phyloP scores from a whole-genome alignment of 2,113 vertebrate species.

The Trogon surrucura region DNA sequence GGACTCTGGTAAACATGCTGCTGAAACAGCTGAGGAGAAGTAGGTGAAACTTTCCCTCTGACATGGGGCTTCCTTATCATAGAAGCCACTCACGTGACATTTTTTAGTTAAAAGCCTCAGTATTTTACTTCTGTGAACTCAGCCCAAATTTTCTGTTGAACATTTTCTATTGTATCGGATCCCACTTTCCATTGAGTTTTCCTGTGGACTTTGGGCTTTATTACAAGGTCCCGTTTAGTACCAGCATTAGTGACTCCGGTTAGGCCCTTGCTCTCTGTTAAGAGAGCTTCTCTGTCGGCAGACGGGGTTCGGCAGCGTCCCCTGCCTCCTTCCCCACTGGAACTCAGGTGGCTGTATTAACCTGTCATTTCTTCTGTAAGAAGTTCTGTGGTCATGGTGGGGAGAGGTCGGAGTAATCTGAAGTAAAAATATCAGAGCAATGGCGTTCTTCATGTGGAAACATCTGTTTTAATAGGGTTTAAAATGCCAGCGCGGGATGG shows the following conservation, averaged over 20 bases:
- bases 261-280: not conserved
- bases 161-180: not conserved
- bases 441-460: not conserved
- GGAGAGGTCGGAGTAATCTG: not conserved
- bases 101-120: not conserved
- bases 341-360: not conserved
- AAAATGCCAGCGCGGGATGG: not conserved
- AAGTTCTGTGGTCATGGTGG: not conserved
- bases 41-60: not conserved
- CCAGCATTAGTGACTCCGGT: not conserved
- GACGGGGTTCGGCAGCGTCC: not conserved
- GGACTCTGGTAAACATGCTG: not conserved
- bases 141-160: not conserved
- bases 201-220: not conserved
- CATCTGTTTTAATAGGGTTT: not conserved
- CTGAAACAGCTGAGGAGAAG: not conserved
- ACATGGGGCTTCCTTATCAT: not conserved
- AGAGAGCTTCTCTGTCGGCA: not conserved
- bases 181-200: not conserved
- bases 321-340: not conserved
- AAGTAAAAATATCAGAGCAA: not conserved
- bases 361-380: not conserved
- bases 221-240: not conserved
- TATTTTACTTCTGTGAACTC: not conserved
- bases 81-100: not conserved